A percentile compares a stretch with the other conserved stretches of the same genome.
phyloP scores from a whole-genome alignment of 2,113 vertebrate genomes.

The Scomber japonicus region DNA sequence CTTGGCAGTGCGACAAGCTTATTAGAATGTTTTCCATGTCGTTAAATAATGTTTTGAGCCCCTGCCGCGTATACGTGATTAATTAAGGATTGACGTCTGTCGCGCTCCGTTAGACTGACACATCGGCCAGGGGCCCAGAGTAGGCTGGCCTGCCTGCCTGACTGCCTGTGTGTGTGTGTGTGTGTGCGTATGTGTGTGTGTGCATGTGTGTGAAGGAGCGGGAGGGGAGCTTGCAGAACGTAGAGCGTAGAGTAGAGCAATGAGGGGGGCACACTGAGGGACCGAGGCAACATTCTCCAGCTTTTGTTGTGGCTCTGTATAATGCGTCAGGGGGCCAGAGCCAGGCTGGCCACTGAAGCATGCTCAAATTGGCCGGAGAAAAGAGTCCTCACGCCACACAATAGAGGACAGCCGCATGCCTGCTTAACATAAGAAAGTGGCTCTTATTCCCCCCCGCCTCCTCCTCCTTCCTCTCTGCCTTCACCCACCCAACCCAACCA shows the following conservation, averaged over 20 bases:
- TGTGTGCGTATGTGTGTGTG: constrained; percentile 14
- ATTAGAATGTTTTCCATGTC: constrained; percentile 85
- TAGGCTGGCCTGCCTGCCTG: constrained; percentile 59
- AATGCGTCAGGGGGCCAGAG: constrained; percentile 80
- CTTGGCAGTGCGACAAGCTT: constrained; percentile 84
- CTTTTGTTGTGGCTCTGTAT: constrained; percentile 84
- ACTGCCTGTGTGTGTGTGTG: constrained; percentile 32
- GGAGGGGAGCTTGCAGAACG: constrained; percentile 75
- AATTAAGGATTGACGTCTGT: constrained; percentile 84
- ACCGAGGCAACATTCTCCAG: constrained; percentile 81
- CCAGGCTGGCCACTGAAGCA: constrained; percentile 82
- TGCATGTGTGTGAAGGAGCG: constrained; percentile 70
- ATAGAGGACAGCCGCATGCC: constrained; percentile 83
- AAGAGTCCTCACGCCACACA: constrained; percentile 85
- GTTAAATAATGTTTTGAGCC: constrained; percentile 84
- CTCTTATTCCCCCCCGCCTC: constrained; percentile 73
- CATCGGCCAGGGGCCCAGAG: constrained; percentile 71
- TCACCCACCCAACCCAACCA: constrained; percentile 28
- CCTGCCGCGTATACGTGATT: constrained; percentile 82
- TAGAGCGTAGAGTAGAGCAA: constrained; percentile 77
- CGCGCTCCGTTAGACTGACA: constrained; percentile 78
- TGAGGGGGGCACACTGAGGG: constrained; percentile 75
- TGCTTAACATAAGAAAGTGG: constrained; percentile 86
- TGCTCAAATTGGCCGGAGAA: constrained; percentile 85
- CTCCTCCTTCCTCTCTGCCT: constrained; percentile 58